Percentiles rank a stretch among this genome's conserved stretches.
Conservation (phyloP, 1,140 invertebrate genomes). For the Harlomillsia oculata region DNA sequence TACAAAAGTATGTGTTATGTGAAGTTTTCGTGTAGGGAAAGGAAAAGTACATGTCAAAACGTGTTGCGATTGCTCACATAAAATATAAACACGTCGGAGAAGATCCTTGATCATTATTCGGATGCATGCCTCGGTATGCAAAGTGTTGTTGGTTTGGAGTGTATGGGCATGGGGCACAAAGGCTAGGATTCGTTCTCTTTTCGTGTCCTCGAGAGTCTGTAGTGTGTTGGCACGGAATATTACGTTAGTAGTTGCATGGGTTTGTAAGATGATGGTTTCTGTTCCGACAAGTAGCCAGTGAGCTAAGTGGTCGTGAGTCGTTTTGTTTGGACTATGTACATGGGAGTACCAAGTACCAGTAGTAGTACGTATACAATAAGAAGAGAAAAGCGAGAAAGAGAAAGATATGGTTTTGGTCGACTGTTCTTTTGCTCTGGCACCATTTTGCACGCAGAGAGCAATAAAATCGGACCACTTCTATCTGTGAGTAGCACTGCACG, state of each 20-base stretch:
- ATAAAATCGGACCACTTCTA: conserved; percentile 19
- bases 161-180: too few relatives aligned
- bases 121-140: conserved; percentile 32
- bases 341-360: not conserved
- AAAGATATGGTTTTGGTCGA: not conserved
- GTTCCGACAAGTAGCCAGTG: too few relatives aligned
- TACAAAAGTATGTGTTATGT: too few relatives aligned
- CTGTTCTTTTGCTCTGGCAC: conserved; percentile 1
- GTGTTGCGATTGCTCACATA: conserved; percentile 31
- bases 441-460: conserved; percentile 19
- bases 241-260: too few relatives aligned
- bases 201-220: too few relatives aligned
- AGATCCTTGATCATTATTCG: conserved; percentile 35
- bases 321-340: too few relatives aligned
- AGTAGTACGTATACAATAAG: not conserved
- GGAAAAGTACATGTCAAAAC: conserved; percentile 30
- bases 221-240: too few relatives aligned
- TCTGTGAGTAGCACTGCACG: too few relatives aligned
- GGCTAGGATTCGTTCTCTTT: too few relatives aligned
- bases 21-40: not conserved
- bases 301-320: too few relatives aligned
- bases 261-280: too few relatives aligned
- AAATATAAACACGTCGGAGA: conserved; percentile 33
- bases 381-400: not conserved
- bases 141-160: conserved; percentile 22